These are phyloP conservation scores for Sesamia nonagrioides DNA, from an alignment of 1,140 invertebrate species.

Conservation along the genomic window DNA sequence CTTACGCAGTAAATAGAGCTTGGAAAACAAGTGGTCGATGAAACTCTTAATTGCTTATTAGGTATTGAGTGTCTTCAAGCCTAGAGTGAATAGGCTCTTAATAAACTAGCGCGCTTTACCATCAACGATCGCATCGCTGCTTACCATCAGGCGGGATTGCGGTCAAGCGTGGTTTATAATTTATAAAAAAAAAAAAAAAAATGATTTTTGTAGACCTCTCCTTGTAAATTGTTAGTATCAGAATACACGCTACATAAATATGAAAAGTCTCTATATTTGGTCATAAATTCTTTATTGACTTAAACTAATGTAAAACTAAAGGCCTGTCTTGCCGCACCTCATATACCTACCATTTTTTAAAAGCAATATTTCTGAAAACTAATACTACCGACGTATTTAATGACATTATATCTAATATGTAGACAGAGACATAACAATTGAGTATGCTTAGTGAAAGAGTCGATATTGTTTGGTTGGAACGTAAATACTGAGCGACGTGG, in stretches of 20 bases:
- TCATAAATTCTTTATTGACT: background rate
- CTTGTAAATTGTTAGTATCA: no score
- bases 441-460: conserved; percentile 56
- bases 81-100: no score
- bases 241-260: background rate
- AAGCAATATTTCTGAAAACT: background rate
- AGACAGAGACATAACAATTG: conserved; percentile 50
- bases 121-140: no score
- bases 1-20: background rate
- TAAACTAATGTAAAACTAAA: background rate
- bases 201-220: no score
- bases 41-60: background rate
- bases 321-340: background rate
- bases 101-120: no score
- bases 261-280: no score
- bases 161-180: no score
- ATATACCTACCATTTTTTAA: background rate
- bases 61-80: no score
- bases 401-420: conserved; percentile 19
- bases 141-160: no score
- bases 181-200: no score
- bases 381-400: conserved; percentile 26
- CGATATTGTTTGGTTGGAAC: conserved; percentile 67
- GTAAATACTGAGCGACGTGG: conserved; percentile 69
- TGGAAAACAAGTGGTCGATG: background rate